Percentiles rank a stretch among this genome's conserved stretches.
These are phyloP conservation scores for Hipposideros armiger DNA, from an alignment of 2,113 vertebrate genomes.

Conservation along the genomic window DNA sequence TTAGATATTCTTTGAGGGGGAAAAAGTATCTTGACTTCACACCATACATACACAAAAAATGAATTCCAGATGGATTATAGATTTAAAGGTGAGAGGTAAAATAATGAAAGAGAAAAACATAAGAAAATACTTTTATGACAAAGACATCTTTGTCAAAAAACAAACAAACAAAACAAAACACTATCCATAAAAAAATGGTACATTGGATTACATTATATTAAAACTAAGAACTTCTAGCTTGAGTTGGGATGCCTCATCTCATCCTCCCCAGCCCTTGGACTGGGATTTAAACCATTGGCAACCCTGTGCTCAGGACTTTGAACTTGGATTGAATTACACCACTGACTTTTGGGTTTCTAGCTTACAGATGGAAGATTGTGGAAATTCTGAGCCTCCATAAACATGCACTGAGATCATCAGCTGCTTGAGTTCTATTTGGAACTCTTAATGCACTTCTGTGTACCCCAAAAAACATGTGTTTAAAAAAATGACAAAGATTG, in stretches of 20 bases:
- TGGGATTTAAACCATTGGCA: neutral
- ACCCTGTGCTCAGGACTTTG: neutral
- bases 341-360: neutral
- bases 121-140: neutral
- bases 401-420: neutral
- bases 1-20: neutral
- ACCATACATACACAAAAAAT: neutral
- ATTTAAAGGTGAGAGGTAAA: neutral
- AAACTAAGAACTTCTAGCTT: neutral
- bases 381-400: neutral
- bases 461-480: neutral
- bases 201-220: neutral
- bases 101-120: neutral
- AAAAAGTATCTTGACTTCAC: neutral
- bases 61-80: neutral
- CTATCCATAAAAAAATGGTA: neutral
- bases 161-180: neutral
- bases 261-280: neutral
- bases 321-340: neutral
- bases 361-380: neutral
- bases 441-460: neutral
- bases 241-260: neutral
- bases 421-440: neutral
- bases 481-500: too few relatives aligned
- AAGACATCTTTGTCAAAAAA: neutral